These are phyloP conservation scores for Anas platyrhynchos DNA, from an alignment of 2,113 vertebrate genomes.

Conservation along the genomic window DNA sequence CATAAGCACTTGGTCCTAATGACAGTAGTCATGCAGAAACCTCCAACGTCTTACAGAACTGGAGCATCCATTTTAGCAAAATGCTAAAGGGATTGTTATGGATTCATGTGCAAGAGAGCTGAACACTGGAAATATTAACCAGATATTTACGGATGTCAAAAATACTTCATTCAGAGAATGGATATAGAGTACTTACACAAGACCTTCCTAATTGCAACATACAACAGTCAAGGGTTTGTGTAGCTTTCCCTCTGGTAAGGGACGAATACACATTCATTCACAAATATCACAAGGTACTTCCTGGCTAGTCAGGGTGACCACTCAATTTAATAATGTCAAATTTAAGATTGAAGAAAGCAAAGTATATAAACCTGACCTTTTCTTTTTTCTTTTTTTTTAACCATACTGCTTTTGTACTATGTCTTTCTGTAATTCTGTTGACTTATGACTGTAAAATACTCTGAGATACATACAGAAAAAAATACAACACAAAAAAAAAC, in stretches of 20 bases:
- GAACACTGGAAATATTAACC: not conserved
- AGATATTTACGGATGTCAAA: not conserved
- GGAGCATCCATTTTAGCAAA: not conserved
- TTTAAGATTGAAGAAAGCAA: not conserved
- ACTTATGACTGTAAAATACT: not conserved
- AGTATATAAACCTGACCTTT: not conserved
- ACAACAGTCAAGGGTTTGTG: not conserved
- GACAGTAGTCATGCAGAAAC: not conserved
- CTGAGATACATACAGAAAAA: not conserved
- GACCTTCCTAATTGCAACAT: not conserved
- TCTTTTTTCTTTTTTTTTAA: not conserved
- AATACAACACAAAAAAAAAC: not conserved
- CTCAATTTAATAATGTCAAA: not conserved
- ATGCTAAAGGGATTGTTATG: not conserved
- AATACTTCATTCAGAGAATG: not conserved
- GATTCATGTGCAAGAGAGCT: not conserved
- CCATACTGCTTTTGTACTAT: not conserved
- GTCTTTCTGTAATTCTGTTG: constrained; percentile 17
- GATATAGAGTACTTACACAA: not conserved
- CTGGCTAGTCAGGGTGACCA: not conserved
- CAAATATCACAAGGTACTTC: not conserved
- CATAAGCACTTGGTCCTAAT: not conserved
- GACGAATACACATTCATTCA: not conserved
- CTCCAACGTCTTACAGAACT: not conserved
- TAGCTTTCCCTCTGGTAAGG: not conserved